These are phyloP conservation scores for Metopia argyrocephala DNA, from an alignment of 2,888 invertebrate genomes.

Conservation along the genomic window DNA sequence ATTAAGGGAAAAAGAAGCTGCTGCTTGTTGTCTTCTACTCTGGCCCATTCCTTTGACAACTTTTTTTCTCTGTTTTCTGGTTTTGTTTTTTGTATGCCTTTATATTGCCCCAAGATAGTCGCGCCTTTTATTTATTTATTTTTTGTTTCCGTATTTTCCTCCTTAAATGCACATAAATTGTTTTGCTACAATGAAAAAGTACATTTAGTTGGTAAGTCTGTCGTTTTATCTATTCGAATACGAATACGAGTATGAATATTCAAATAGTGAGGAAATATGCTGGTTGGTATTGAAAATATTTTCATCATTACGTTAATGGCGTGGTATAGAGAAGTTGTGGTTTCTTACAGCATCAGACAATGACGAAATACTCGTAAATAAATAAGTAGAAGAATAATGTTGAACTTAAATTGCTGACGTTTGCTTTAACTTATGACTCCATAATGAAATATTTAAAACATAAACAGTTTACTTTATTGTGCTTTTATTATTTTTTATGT, in stretches of 20 bases:
- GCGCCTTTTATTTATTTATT: slow-evolving; percentile 44
- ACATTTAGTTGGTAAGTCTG: not conserved
- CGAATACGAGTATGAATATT: not conserved
- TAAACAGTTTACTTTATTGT: slow-evolving; percentile 47
- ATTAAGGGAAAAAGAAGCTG: no score
- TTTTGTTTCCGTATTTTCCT: not conserved
- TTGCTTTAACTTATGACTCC: slow-evolving; percentile 40
- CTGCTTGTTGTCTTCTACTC: no score
- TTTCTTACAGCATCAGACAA: no score
- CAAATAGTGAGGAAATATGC: not conserved
- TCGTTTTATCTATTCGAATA: not conserved
- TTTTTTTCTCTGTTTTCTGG: not conserved
- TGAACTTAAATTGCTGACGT: slow-evolving; percentile 41
- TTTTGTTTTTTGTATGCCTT: not conserved
- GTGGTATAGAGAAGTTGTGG: no score
- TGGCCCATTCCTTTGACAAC: no score
- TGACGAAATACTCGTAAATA: no score
- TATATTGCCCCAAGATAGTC: slow-evolving; percentile 36
- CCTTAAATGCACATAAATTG: not conserved
- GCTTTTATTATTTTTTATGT: slow-evolving; percentile 9
- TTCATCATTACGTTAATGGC: not conserved
- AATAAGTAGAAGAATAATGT: not conserved
- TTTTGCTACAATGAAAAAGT: not conserved
- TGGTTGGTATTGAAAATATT: not conserved
- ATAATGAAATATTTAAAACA: slow-evolving; percentile 53